Base-by-base conservation (phyloP, 1,140 invertebrate genomes). In the Coboldia fuscipes region DNA sequence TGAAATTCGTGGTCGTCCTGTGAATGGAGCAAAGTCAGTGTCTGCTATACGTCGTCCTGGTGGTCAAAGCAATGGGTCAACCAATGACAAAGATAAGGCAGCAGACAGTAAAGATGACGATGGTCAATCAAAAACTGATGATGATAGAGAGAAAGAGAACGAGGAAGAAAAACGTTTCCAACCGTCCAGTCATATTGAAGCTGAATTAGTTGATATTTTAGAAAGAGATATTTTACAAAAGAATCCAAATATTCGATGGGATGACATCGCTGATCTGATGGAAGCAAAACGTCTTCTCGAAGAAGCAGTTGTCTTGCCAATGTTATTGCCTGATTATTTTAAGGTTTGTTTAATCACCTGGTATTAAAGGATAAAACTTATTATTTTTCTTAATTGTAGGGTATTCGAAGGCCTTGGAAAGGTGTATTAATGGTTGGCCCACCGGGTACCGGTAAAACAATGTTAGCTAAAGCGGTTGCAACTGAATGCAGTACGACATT, bases 401-500 rank as follows among this genome's bases (percentile, higher is more conserved):
- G 89, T 18, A 97, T 97, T 44, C 66, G 88, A 17, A 52, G 65
- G 27, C 65, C 65, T 5, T 68, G 65, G 65, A 68, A 93, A 65
- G 92, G 92, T 13, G 89, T 97, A 7, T 53, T 97, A 34, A 94
- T 97, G 90, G 89, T 93, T 37, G 90, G 92, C 3, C 92, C 92
- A 13, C 92, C 82, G 4, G 94, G 96, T 28, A 98, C 94, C 3
- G 96, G 96, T 10, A 99, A 99, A 69, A 98, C 96, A 1, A 86
- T 98, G 82, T 60, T 99, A 29, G 94, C 96, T 13, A 98, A 98
- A 63, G 96, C 94, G 7, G 92, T 99, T 3, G 96, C 96, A 14
- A 98, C 94, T 1, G 94, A 99, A 65, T 98, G 94, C 61, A 83
- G 85, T 15, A 97, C 94, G 30, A 99, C 94, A 1, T 99, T 99